Evolutionary conservation across 2,888 invertebrate species (phyloP), one percentile per base, ranked within the genome.

Genomic region (Mylabris sibirica): DNA sequence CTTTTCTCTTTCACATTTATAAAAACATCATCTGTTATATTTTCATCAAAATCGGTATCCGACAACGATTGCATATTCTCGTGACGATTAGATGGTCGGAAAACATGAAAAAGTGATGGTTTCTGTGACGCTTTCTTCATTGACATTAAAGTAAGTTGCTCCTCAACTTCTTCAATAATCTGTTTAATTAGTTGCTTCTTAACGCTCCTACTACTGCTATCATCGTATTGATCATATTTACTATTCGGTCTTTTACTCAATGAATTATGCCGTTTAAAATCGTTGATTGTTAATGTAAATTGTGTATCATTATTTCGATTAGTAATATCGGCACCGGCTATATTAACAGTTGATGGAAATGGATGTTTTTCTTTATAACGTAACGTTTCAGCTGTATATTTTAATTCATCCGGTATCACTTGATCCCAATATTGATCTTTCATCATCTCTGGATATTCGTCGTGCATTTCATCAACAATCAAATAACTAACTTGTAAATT

Each of bases 391-490:
- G 93, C 90, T 0, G 97, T 96, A 83, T 97, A 95, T 0, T 96
- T 96, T 75, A 96, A 83, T 83, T 95, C 94, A 24, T 91, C 89
- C 0, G 95, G 95, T 82, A 95, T 93, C 72, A 95, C 91, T 80
- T 95, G 93, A 80, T 96, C 96, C 96, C 96, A 96, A 81, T 96
- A 96, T 82, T 96, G 95, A 87, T 96, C 96, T 74, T 89, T 90
- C 62, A 96, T 91, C 69, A 96, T 85, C 83, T 95, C 93, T 0
- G 96, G 96, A 86, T 96, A 95, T 79, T 95, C 94, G 83, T 95
- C 93, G 82, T 96, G 96, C 95, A 96, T 96, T 86, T 96, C 96
- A 82, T 97, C 96, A 41, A 97, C 96, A 76, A 96, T 96, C 83
- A 96, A 88, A 85, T 96, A 96, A 14, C 22, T 4, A 2, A 63